Base-by-base conservation (phyloP, 2,888 invertebrate genomes). In the Orthosia gracilis region DNA sequence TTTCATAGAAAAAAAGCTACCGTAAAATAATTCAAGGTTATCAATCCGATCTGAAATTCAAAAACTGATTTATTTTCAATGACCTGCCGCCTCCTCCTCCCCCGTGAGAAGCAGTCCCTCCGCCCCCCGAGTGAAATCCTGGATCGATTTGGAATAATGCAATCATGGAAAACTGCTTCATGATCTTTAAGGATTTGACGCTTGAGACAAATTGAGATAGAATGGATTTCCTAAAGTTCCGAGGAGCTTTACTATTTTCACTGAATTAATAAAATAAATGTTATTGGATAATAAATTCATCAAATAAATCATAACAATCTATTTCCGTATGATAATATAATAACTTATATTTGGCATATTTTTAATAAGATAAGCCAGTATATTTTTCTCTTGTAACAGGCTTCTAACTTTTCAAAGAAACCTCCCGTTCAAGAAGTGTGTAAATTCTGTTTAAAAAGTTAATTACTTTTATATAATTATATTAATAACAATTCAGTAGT, bases 401-500 rank as follows among this genome's bases (percentile, higher is more conserved):
- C 15, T 18, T 15, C 15, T 1, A 45, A 57, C 15, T 75, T 55
- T 40, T 18, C 54, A 49, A 76, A 64, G 40, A 17, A 17, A 15
- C 3, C 23, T 18, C 11, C 18, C 11, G 17, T 47, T 55, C 21
- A 49, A 15, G 47, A 26, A 49, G 23, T 13, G n/a, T n/a, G 18
- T 58, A 13, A 47, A 58, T 66, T 63, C 7, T 26, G 21, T 65
- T 69, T 17, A 18, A 47, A 49, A 65, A 52, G 26, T 26, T 26
- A 69, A 69, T 69, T 17, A 47, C 40, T 40, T 40, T 40, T 7
- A 52, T n/a, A 17, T 55, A 47, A 62, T 61, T 80, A 47, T 13
- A 55, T 59, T 64, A 57, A 23, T 80, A 64, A 59, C 45, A 55
- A 52, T 45, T 76, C 23, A 58, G 17, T 57, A 59, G 15, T 15